These are phyloP conservation scores for Goniozus legneri DNA, from an alignment of 1,140 invertebrate genomes.

Conservation along the genomic window DNA sequence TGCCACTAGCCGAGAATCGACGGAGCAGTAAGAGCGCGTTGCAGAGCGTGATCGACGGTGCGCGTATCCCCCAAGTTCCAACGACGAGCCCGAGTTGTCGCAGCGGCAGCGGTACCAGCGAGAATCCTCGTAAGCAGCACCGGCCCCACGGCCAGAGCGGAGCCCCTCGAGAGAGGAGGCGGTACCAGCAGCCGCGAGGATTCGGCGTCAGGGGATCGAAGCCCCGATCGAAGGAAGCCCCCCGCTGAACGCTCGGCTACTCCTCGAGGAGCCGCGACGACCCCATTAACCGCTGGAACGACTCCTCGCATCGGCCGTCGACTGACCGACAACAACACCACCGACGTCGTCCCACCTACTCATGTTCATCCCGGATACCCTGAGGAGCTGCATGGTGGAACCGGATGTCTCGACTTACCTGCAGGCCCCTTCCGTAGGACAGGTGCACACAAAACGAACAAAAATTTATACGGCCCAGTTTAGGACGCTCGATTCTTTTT, in stretches of 20 bases:
- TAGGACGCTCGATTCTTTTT: too few relatives aligned
- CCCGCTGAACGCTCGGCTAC: not conserved
- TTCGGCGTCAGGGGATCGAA: not conserved
- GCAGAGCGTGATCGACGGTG: conserved; percentile 5
- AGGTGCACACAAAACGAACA: conserved; percentile 59
- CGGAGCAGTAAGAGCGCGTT: conserved; percentile 11
- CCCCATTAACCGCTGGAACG: too few relatives aligned
- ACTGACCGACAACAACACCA: too few relatives aligned
- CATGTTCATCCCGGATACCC: conserved; percentile 77
- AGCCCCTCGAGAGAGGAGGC: too few relatives aligned
- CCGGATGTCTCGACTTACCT: conserved; percentile 78
- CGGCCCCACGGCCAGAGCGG: not conserved
- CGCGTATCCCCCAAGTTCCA: too few relatives aligned
- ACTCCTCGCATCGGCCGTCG: too few relatives aligned
- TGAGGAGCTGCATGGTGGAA: conserved; percentile 80
- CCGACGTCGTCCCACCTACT: conserved; percentile 53
- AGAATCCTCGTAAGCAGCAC: not conserved
- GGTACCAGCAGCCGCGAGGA: not conserved
- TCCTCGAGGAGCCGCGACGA: conserved; percentile 14
- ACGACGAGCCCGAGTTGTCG: too few relatives aligned
- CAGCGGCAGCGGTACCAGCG: conserved; percentile 7
- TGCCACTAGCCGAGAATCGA: conserved; percentile 36
- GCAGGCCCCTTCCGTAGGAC: conserved; percentile 76
- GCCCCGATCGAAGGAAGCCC: not conserved
- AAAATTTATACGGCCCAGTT: too few relatives aligned